Evolutionary conservation across 1,140 invertebrate species (phyloP).

Genomic region (Cydia amplana): DNA sequence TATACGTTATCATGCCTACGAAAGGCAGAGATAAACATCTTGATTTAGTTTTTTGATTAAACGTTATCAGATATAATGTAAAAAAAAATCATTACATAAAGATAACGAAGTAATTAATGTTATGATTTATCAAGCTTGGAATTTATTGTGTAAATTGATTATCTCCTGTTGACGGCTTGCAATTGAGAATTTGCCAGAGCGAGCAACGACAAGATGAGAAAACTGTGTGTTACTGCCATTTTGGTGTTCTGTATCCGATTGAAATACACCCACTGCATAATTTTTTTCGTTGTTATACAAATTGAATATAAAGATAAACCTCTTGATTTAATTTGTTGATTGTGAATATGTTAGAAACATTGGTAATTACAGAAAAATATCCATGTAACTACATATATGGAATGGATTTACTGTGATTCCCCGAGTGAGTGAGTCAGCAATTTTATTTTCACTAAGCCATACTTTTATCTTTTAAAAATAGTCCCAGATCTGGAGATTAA

Average conservation of each 20-base stretch:
- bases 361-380: not conserved
- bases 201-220: not conserved
- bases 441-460: too few species aligned
- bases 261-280: not conserved
- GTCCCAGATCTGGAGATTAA: not conserved
- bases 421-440: too few species aligned
- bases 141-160: too few species aligned
- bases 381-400: not conserved
- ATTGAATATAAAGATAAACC: not conserved
- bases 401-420: not conserved
- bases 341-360: not conserved
- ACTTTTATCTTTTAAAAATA: too few species aligned
- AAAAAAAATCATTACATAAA: not conserved
- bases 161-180: constrained; percentile 50
- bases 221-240: constrained; percentile 9
- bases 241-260: not conserved
- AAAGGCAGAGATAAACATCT: not conserved
- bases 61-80: not conserved
- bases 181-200: constrained; percentile 31
- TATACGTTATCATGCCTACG: not conserved
- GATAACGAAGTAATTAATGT: not conserved
- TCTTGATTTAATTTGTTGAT: not conserved
- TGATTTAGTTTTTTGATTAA: not conserved
- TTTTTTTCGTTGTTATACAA: not conserved
- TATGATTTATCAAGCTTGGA: too few species aligned